phyloP scores from a whole-genome alignment of 2,797 vertebrate genomes.

The Epinephelus awoara region DNA sequence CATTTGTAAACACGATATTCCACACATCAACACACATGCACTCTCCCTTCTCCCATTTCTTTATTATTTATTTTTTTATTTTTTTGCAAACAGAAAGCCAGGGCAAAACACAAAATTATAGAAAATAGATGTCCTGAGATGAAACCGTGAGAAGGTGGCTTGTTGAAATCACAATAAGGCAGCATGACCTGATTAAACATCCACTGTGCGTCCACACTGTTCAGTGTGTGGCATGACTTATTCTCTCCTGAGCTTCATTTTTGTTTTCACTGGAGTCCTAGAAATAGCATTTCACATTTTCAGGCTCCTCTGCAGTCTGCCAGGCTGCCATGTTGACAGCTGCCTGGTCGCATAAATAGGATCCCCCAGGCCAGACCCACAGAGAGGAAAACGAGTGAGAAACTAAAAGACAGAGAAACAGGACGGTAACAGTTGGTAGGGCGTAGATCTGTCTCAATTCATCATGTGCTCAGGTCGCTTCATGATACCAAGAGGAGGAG shows the following conservation, averaged over 20 bases:
- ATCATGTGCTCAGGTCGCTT: conserved; percentile 48
- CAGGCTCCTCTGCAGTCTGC: conserved; percentile 53
- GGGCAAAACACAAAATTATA: neutral
- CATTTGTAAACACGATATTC: conserved; percentile 31
- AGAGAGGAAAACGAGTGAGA: conserved; percentile 21
- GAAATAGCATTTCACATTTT: conserved; percentile 71
- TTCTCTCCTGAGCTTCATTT: conserved; percentile 55
- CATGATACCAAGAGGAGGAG: conserved; percentile 33
- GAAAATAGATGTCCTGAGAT: conserved; percentile 14
- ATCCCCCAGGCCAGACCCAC: conserved; percentile 51
- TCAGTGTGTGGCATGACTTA: conserved; percentile 41
- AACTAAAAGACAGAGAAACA: conserved; percentile 35
- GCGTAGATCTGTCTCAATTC: conserved; percentile 50
- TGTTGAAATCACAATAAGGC: conserved; percentile 32
- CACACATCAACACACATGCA: conserved; percentile 1
- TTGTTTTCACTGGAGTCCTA: conserved; percentile 61
- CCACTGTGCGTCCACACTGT: conserved; percentile 23
- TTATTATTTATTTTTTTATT: conserved; percentile 23
- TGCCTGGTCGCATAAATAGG: conserved; percentile 55
- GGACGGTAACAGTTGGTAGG: conserved; percentile 54
- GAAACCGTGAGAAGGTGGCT: conserved; percentile 9
- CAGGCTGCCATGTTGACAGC: conserved; percentile 70
- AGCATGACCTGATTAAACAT: conserved; percentile 68
- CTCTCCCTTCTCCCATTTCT: neutral
- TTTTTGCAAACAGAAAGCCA: neutral